Evolutionary conservation across 2,797 vertebrate genomes (phyloP).

Genomic region (Hydrophis major): DNA sequence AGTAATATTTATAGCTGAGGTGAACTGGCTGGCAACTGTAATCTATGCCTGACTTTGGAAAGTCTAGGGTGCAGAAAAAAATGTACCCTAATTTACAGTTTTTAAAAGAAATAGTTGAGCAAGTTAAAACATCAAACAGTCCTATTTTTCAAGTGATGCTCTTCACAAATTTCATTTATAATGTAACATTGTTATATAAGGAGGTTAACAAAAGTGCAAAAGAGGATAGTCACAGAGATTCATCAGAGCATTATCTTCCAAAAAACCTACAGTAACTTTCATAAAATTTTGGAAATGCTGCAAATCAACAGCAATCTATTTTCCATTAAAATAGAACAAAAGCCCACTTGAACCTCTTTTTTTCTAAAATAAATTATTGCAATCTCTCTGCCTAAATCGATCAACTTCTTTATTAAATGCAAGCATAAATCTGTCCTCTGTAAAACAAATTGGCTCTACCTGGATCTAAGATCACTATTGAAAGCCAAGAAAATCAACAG

Average conservation of each 20-base stretch:
- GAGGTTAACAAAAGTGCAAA: neutral
- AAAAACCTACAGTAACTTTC: neutral
- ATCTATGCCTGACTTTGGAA: neutral
- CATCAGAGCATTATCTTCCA: neutral
- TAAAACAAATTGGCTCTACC: neutral
- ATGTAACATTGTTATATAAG: neutral
- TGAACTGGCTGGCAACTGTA: neutral
- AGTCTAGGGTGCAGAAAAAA: neutral
- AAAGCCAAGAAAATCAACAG: neutral
- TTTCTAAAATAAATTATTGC: neutral
- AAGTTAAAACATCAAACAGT: neutral
- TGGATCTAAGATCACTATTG: neutral
- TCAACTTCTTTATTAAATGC: neutral
- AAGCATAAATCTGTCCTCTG: neutral
- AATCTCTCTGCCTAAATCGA: neutral
- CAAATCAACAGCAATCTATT: neutral
- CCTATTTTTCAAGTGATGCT: neutral
- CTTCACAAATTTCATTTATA: neutral
- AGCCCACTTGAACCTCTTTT: neutral
- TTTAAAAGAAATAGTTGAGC: neutral
- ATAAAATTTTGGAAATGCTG: neutral
- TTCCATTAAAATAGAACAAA: neutral
- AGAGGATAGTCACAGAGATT: neutral
- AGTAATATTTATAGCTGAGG: neutral
- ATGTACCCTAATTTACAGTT: neutral